A percentile compares a stretch with the other conserved stretches of the same genome.
Conservation (phyloP, 2,797 vertebrate genomes). For the Enoplosus armatus region DNA sequence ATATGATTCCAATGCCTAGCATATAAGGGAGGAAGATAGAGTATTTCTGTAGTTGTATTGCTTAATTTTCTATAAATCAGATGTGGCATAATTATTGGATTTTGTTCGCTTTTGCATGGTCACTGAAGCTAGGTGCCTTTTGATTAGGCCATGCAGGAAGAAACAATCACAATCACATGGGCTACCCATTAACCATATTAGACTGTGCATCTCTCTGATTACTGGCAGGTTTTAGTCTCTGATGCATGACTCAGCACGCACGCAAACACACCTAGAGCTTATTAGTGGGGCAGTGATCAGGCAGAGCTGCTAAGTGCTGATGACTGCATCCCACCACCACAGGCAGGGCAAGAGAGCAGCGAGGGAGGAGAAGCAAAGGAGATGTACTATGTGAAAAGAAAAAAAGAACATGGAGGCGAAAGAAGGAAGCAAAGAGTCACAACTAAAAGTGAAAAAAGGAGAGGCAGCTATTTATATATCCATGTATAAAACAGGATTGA, state of each 20-base stretch:
- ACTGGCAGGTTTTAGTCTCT: conserved; percentile 46
- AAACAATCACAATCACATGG: background rate
- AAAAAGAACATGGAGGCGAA: conserved; percentile 21
- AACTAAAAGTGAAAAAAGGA: conserved; percentile 12
- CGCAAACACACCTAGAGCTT: conserved; percentile 55
- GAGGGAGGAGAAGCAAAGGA: conserved; percentile 20
- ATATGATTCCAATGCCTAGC: background rate
- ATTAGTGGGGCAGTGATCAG: conserved; percentile 53
- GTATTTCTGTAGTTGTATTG: conserved; percentile 6
- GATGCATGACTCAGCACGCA: conserved; percentile 70
- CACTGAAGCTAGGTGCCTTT: background rate
- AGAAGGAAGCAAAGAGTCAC: conserved; percentile 11
- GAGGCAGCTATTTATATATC: background rate
- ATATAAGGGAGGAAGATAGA: background rate
- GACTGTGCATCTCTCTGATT: conserved; percentile 46
- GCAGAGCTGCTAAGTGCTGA: conserved; percentile 62
- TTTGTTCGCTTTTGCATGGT: background rate
- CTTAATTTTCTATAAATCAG: conserved; percentile 1
- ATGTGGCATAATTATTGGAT: background rate
- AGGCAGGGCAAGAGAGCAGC: conserved; percentile 31
- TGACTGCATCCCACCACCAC: conserved; percentile 48
- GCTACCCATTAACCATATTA: background rate
- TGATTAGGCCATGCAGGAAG: background rate
- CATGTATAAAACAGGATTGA: conserved; percentile 1
- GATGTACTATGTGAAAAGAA: background rate